phyloP scores from a whole-genome alignment of 1,140 invertebrate genomes.

The Himalopsyche phryganea region DNA sequence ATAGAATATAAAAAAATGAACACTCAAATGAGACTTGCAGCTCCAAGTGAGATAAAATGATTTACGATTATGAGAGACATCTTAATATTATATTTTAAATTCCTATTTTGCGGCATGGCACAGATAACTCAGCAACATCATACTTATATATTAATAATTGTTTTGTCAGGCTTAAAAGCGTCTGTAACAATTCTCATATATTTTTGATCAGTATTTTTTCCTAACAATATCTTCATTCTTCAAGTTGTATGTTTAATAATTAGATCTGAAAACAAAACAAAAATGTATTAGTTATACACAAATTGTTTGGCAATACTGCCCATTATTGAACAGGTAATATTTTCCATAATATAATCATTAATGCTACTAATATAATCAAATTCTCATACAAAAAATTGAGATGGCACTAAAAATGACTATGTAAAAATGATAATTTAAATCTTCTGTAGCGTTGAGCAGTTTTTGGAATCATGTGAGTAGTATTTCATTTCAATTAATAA shows the following conservation, averaged over 20 bases:
- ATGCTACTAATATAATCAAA: too few relatives aligned
- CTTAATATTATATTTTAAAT: slow-evolving; percentile 16
- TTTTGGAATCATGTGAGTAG: too few relatives aligned
- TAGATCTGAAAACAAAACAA: slow-evolving; percentile 6
- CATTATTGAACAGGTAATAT: too few relatives aligned
- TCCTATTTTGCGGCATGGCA: slow-evolving; percentile 29
- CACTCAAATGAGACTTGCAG: not conserved
- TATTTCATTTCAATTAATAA: too few relatives aligned
- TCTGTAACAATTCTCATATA: slow-evolving; percentile 14
- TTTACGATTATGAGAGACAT: slow-evolving; percentile 3
- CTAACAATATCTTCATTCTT: not conserved
- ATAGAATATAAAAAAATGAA: not conserved
- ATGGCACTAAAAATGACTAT: too few relatives aligned
- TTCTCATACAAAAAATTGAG: too few relatives aligned
- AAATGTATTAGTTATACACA: not conserved
- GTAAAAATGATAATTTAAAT: too few relatives aligned
- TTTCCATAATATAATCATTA: too few relatives aligned
- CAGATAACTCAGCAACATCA: slow-evolving; percentile 28
- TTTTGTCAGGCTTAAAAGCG: slow-evolving; percentile 5
- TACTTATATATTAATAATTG: slow-evolving; percentile 13
- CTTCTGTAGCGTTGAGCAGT: too few relatives aligned
- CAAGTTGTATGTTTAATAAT: not conserved
- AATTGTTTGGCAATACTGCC: not conserved
- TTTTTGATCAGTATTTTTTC: slow-evolving; percentile 3
- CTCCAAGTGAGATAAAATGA: slow-evolving; percentile 6